Base-by-base conservation (phyloP, 2,888 invertebrate genomes). In the Amphipoea lucens region DNA sequence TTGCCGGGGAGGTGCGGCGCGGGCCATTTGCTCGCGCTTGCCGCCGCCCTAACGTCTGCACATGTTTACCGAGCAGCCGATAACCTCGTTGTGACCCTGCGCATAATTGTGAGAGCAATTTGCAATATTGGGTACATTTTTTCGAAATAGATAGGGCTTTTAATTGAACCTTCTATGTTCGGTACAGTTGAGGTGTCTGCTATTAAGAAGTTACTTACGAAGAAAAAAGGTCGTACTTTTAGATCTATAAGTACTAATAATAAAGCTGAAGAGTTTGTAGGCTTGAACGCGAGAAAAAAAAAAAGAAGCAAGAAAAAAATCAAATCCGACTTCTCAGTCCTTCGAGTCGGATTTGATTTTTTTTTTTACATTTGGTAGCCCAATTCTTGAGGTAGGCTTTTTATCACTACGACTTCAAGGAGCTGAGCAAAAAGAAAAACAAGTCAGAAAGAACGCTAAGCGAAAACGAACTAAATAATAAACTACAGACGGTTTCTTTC, bases 41-140 rank as follows among this genome's bases (percentile, higher is more conserved):
- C 83, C 80, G 84, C 79, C 88, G 85, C 88, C 88, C 82, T 79
- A 72, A 77, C 85, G 87, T 90, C 89, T 87, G 89, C 86, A 87
- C 82, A 87, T 90, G 87, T 89, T 87, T 84, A 82, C 77, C 70
- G 67, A 81, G 82, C 74, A 85, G 72, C 81, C 81, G 90, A 86
- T 90, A 87, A 90, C 88, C 86, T 85, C 84, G 72, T 54, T 63
- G 54, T 79, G 84, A 84, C 81, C 84, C 80, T 79, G 79, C 70
- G 82, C 85, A 83, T 88, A 82, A 89, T 89, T 88, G 80, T 81
- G 70, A 70, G 63, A 74, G 83, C 82, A 79, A 80, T 87, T 89
- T 84, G 76, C 79, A 23, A 76, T 74, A 78, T 85, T 78, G 71
- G 62, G 42, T 71, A 78, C 29, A 1, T 23, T 71, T 74, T 67